A percentile compares a stretch with the other conserved stretches of the same genome.
phyloP scores from a whole-genome alignment of 1,140 invertebrate species.

The Euura lappo region DNA sequence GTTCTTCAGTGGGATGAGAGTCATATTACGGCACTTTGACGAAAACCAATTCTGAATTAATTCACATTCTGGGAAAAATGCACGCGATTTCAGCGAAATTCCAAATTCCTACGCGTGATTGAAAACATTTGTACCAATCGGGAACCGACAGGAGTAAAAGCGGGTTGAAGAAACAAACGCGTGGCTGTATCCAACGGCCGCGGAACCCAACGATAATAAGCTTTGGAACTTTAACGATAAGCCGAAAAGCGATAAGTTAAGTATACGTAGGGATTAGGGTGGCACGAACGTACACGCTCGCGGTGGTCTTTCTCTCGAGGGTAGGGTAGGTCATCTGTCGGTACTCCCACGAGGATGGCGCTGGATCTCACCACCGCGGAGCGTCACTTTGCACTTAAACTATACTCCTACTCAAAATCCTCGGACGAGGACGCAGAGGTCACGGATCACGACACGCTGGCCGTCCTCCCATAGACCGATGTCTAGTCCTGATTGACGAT shows the following conservation, averaged over 20 bases:
- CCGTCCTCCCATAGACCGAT: background rate
- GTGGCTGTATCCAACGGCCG: no score
- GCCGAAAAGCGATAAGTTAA: constrained; percentile 55
- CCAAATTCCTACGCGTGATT: no score
- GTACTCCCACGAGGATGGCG: constrained; percentile 49
- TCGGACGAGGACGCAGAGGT: background rate
- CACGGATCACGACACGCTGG: background rate
- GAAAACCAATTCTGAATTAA: no score
- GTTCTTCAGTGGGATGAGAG: no score
- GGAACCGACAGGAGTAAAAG: no score
- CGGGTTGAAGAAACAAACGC: no score
- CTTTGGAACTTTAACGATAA: constrained; percentile 28
- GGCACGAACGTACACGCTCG: background rate
- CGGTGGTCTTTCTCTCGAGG: background rate
- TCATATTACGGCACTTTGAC: no score
- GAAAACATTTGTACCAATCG: no score
- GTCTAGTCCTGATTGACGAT: background rate
- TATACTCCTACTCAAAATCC: background rate
- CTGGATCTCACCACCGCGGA: constrained; percentile 39
- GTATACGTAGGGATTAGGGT: constrained; percentile 42
- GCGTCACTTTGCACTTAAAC: constrained; percentile 48
- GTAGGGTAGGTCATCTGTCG: constrained; percentile 42
- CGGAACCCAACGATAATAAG: no score
- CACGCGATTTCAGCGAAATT: no score
- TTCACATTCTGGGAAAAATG: no score